Evolutionary conservation across 1,140 invertebrate genomes (phyloP).

Genomic region (Gonatopus flavifemur): DNA sequence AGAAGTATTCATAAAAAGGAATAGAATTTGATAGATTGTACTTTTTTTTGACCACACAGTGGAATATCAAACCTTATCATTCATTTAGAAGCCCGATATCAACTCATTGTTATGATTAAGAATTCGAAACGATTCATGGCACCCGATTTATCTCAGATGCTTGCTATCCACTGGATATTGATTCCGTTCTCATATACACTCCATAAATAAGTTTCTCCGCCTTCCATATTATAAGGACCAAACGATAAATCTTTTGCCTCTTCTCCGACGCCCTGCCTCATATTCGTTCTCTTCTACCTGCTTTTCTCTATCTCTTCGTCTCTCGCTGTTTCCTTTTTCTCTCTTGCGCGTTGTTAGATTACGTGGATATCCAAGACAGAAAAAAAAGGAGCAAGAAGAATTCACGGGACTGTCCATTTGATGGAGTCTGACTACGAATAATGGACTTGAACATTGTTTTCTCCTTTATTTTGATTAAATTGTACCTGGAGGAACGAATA

Average conservation of each 20-base stretch:
- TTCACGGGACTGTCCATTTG: constrained; percentile 15
- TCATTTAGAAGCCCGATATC: no score
- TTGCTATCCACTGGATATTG: constrained; percentile 26
- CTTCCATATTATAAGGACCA: constrained; percentile 27
- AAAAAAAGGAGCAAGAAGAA: no score
- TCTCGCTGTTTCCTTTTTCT: not conserved
- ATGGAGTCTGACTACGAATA: constrained; percentile 1
- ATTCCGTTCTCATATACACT: constrained; percentile 27
- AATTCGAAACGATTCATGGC: constrained; percentile 12
- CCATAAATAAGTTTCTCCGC: constrained; percentile 29
- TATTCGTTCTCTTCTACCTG: not conserved
- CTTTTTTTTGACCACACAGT: no score
- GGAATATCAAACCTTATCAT: no score
- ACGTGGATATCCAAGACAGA: no score
- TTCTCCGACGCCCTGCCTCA: not conserved
- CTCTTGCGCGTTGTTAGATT: no score
- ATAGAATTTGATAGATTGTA: no score
- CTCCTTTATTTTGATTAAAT: no score
- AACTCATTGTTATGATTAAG: no score
- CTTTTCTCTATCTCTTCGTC: constrained; percentile 1
- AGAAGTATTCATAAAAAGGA: no score
- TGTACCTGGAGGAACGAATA: no score
- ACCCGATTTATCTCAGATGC: constrained; percentile 10
- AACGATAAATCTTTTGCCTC: constrained; percentile 23
- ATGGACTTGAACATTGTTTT: no score